Evolutionary conservation across 1,140 invertebrate species (phyloP), one percentile per base, ranked within the genome.

Genomic region (Cardiocondyla obscurior): DNA sequence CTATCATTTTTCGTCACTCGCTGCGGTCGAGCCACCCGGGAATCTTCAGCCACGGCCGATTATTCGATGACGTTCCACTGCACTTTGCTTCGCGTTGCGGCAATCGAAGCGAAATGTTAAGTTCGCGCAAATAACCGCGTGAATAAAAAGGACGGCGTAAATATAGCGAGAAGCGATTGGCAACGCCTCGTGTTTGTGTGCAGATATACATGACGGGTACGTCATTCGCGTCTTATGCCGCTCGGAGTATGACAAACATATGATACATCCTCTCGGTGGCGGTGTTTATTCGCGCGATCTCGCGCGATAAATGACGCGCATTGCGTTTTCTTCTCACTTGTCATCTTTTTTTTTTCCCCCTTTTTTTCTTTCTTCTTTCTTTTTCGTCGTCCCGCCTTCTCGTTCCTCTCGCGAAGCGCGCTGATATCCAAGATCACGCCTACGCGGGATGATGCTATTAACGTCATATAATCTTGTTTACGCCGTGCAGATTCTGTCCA

Each of bases 261-360:
- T 33, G 74, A 42, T 79, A n/a, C n/a, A n/a, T 19, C 28, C 19
- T n/a, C n/a, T n/a, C 30, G 44, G 36, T n/a, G 30, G 30, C 70
- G 57, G 30, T 76, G 58, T 76, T 76, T 76, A 76, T 76, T 76
- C 73, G 69, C 69, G 12, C 33, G 69, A 73, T 42, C 62, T 69
- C 65, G 72, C 65, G 72, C 60, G 72, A 82, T 76, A 77, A 83
- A 83, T 25, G 36, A 83, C 57, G 70, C 60, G 46, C 58, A 12
- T 25, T 19, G 42, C 39, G 14, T 53, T 53, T 55, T 74, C 36
- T 6, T 58, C 55, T 58, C 19, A 1, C 30, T 62, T 36, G 19
- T 19, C 22, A 2, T 19, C 2, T 39, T 55, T 58, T 28, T 28
- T n/a, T 14, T 19, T 4, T 39, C 14, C 7, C n/a, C n/a, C 2